Evolutionary conservation across 2,797 vertebrate species (phyloP), one percentile per base, ranked within the genome.

Genomic region (Lepilemur ruficaudatus): DNA sequence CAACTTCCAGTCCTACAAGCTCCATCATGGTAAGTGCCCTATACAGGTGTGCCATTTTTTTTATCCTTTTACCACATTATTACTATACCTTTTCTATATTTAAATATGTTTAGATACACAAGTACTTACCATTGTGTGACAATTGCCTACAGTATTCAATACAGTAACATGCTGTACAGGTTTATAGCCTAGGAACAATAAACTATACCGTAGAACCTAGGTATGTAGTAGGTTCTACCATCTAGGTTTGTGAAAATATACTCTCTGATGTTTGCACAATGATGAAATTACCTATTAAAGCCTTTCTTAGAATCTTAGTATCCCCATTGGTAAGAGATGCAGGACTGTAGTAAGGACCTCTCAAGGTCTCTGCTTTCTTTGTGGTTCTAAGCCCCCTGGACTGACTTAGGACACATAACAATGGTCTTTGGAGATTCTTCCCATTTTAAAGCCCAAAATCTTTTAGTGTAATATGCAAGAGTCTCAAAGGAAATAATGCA

Each of bases 371-470:
- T 86, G 12, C 7, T 55, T 4, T 93, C 75, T 46, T 65, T 67
- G 9, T 83, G 13, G 32, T 8, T 59, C 35, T 93, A 13, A 30
- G 23, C n/a, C 88, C 15, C 28, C 28, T 43, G 38, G 25, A 72
- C 41, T 63, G 30, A 93, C 30, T 92, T 85, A 70, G n/a, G 65
- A 94, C 95, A 46, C 14, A 35, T 69, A 38, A 84, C 73, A 70
- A 28, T 80, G 17, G 50, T 83, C 43, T 85, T 90, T 76, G 61
- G 22, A 89, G 23, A 48, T 50, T 94, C 73, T 80, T 97, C 78
- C 41, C 61, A 93, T 82, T 87, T 67, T 90, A 96, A 97, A 88
- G 11, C 22, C 20, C 88, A 72, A 92, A 92, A 76, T 7, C 22
- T 80, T 94, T 91, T 88, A 65, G 32, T 65, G 14, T 93, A 57